Evolutionary conservation across 1,140 invertebrate species (phyloP).

Genomic region (Drosophila ercepeae): DNA sequence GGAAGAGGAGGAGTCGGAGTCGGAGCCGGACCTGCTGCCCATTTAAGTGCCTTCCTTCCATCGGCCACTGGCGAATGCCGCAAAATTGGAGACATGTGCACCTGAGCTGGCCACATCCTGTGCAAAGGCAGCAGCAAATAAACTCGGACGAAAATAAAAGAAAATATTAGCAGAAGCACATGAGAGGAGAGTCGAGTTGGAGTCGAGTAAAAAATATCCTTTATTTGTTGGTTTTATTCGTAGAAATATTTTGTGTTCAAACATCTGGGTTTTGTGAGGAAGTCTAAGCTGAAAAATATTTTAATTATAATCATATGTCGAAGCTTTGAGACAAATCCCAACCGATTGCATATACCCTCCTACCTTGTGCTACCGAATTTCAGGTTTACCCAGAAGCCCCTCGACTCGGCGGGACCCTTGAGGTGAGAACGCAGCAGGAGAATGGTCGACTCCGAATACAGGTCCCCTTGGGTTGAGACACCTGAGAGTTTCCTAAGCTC

Average conservation of each 20-base stretch:
- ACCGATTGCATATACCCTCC: background rate
- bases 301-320: too few species aligned
- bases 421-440: conserved; percentile 19
- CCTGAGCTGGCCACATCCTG: conserved; percentile 68
- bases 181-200: conserved; percentile 3
- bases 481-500: conserved; percentile 39
- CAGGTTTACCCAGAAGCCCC: conserved; percentile 64
- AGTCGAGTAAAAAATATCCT: conserved; percentile 3
- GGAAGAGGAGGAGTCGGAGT: too few species aligned
- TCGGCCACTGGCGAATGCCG: background rate
- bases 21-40: conserved; percentile 34
- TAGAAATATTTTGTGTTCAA: background rate
- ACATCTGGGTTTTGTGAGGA: background rate
- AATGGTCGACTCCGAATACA: background rate
- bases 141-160: conserved; percentile 13
- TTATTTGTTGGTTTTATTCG: background rate
- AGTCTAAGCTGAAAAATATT: too few species aligned
- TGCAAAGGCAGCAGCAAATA: conserved; percentile 45
- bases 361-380: conserved; percentile 50
- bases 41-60: conserved; percentile 41
- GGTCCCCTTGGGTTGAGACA: conserved; percentile 36
- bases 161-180: conserved; percentile 6
- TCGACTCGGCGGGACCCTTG: conserved; percentile 8
- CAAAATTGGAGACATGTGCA: conserved; percentile 58
- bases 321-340: too few species aligned